phyloP scores from a whole-genome alignment of 2,888 invertebrate species.

The Trachelus troglodyta region DNA sequence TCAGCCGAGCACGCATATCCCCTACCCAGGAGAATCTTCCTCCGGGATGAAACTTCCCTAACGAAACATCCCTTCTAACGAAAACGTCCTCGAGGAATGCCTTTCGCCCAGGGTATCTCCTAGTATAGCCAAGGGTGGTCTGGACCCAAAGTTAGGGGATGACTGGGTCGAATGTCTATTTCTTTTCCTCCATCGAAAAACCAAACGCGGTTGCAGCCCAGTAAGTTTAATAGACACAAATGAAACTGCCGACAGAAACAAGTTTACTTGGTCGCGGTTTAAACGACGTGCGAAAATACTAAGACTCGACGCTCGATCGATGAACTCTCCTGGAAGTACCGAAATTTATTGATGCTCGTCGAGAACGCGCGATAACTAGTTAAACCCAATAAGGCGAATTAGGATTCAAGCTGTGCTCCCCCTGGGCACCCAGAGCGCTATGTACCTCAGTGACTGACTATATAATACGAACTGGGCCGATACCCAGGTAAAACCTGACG shows the following conservation, averaged over 20 bases:
- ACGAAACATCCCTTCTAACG: background rate
- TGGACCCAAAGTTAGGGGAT: background rate
- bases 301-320: background rate
- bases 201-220: background rate
- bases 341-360: background rate
- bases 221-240: background rate
- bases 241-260: background rate
- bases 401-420: conserved; percentile 49
- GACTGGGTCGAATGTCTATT: background rate
- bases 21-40: conserved; percentile 14
- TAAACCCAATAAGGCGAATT: conserved; percentile 52
- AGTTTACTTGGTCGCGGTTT: background rate
- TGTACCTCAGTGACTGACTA: conserved; percentile 26
- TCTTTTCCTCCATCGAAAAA: background rate
- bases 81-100: background rate
- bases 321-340: background rate
- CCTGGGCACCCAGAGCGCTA: conserved; percentile 30
- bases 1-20: conserved; percentile 16
- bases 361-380: conserved; percentile 35
- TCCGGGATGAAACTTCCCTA: background rate
- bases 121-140: background rate
- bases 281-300: background rate
- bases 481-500: conserved; percentile 44
- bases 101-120: background rate
- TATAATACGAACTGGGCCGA: conserved; percentile 29